Conservation (phyloP, 2,797 vertebrate species). For the Spea hammondii region DNA sequence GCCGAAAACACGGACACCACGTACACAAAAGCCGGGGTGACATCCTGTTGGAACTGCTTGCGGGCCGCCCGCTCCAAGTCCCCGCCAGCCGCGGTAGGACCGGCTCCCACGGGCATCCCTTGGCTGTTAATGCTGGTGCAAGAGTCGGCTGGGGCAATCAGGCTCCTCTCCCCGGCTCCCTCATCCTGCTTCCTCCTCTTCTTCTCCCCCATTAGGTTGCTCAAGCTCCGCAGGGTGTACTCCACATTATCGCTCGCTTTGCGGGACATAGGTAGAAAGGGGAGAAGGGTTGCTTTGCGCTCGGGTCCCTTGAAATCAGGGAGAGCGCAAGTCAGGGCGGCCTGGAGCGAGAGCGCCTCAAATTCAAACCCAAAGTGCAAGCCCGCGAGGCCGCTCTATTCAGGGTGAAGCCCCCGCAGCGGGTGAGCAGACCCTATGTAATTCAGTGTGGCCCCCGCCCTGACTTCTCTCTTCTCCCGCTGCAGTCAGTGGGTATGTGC, state of each 20-base stretch:
- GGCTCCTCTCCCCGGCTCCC: constrained; percentile 72
- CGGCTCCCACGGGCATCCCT: constrained; percentile 61
- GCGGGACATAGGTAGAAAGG: constrained; percentile 83
- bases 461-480: neutral
- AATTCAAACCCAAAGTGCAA: neutral
- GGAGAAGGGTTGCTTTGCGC: constrained; percentile 37
- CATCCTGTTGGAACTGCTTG: constrained; percentile 90
- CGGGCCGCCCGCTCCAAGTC: constrained; percentile 92
- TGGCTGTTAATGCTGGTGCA: constrained; percentile 79
- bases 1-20: constrained; percentile 88
- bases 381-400: constrained; percentile 5
- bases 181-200: constrained; percentile 75
- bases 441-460: neutral
- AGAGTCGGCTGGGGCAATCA: constrained; percentile 79
- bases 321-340: neutral
- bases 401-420: neutral
- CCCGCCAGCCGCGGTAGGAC: constrained; percentile 60
- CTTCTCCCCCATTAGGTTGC: constrained; percentile 92
- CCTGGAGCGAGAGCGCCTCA: constrained; percentile 7
- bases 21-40: constrained; percentile 87
- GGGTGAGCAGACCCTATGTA: constrained; percentile 19
- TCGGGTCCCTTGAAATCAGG: constrained; percentile 2
- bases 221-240: constrained; percentile 91
- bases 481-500: neutral
- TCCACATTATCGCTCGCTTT: constrained; percentile 88